Evolutionary conservation across 2,888 invertebrate species (phyloP), one percentile per base, ranked within the genome.

Genomic region (Steinernema hermaphroditum): DNA sequence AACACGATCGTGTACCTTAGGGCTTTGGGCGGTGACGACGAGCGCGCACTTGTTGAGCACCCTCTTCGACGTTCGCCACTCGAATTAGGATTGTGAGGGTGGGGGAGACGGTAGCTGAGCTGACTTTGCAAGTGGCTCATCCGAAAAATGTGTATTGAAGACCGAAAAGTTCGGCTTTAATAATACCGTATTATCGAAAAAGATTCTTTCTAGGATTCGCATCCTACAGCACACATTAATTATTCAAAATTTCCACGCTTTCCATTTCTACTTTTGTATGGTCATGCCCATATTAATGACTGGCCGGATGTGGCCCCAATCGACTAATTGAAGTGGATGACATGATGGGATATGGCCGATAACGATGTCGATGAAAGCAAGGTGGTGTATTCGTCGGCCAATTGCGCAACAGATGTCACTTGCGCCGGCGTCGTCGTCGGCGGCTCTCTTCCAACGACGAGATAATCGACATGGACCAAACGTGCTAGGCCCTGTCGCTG

Each of bases 1-100:
- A 54, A 54, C 54, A 54, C 54, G 54, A 54, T 54, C 54, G 54
- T 54, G 54, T 54, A 54, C 54, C 54, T 54, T 54, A 54, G 54
- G 49, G 49, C 49, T 19, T n/a, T n/a, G n/a, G n/a, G n/a, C n/a
- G n/a, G n/a, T n/a, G n/a, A n/a, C n/a, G n/a, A n/a, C n/a, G n/a
- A n/a, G 49, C 9, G 19, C 9, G 54, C 54, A 54, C 54, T 54
- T 54, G 54, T 54, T 54, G 54, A 54, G 54, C 46, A 19, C 46
- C n/a, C 4, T 4, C 46, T 6, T 37, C n/a, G 46, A n/a, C 19
- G 9, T 22, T 54, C 19, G 22, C 54, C 54, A 54, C 54, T 54
- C 54, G 54, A 54, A 54, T 54, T 54, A 54, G 22, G 27, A 27
- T 49, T 49, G 49, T n/a, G 49, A 49, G 49, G 16, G 6, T 19